phyloP scores from a whole-genome alignment of 1,140 invertebrate species.

The Chrysomallon squamiferum region DNA sequence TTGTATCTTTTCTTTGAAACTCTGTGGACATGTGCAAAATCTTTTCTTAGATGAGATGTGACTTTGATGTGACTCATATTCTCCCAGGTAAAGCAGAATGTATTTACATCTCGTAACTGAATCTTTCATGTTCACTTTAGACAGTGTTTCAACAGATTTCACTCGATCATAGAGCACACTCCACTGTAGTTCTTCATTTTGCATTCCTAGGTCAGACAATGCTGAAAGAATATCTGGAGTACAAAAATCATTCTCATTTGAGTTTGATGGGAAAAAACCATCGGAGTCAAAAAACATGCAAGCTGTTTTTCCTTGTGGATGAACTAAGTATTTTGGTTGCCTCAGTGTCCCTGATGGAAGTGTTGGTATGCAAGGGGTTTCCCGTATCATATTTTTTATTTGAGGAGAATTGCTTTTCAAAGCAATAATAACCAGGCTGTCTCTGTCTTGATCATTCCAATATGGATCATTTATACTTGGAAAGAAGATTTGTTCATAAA shows the following conservation, averaged over 20 bases:
- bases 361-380: constrained; percentile 6
- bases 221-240: not conserved
- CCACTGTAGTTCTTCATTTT: constrained; percentile 10
- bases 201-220: constrained; percentile 24
- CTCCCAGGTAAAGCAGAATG: constrained; percentile 20
- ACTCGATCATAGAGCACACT: constrained; percentile 17
- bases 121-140: not conserved
- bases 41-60: not conserved
- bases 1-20: constrained; percentile 1
- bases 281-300: constrained; percentile 5
- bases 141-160: constrained; percentile 3
- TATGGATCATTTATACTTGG: constrained; percentile 2
- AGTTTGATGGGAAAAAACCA: constrained; percentile 5
- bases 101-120: constrained; percentile 6
- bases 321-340: constrained; percentile 6
- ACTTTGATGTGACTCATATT: not conserved
- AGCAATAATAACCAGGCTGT: constrained; percentile 1
- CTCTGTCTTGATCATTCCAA: constrained; percentile 10
- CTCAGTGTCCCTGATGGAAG: not conserved
- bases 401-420: not conserved
- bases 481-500: constrained; percentile 12
- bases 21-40: not conserved
- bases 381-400: constrained; percentile 6
- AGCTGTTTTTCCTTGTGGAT: constrained; percentile 3
- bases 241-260: not conserved